Conservation (phyloP, 2,797 vertebrate species). For the Characodon lateralis region DNA sequence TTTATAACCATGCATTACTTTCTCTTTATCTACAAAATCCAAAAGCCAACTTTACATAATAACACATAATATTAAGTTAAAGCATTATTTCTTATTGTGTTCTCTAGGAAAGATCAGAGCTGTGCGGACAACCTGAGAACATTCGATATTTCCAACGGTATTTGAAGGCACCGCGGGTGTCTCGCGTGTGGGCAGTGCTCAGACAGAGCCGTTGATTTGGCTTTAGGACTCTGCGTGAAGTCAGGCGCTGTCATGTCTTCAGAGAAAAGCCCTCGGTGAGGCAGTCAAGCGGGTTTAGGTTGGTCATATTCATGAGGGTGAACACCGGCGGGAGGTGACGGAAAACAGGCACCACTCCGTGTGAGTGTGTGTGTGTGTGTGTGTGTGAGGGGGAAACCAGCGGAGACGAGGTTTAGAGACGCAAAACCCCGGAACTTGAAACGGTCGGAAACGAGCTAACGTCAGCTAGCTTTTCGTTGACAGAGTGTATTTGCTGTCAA, state of each 20-base stretch:
- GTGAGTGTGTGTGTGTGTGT: not conserved
- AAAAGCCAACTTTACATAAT: too few relatives aligned
- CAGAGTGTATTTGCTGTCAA: conserved; percentile 66
- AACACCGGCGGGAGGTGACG: conserved; percentile 47
- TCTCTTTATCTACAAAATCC: too few relatives aligned
- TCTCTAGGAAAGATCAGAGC: not conserved
- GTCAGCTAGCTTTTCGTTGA: conserved; percentile 75
- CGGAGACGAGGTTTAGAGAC: conserved; percentile 22
- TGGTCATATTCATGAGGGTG: not conserved
- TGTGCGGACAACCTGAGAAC: not conserved
- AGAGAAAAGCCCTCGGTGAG: conserved; percentile 1
- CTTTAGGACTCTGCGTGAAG: conserved; percentile 8
- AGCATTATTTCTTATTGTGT: not conserved
- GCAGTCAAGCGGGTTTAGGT: not conserved
- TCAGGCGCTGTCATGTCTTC: conserved; percentile 27
- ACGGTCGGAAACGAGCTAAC: conserved; percentile 57
- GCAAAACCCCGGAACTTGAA: conserved; percentile 69
- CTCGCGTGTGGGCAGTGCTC: conserved; percentile 28
- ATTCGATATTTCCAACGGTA: conserved; percentile 9
- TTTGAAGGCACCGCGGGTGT: conserved; percentile 26
- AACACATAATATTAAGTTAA: not conserved
- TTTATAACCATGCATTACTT: too few relatives aligned
- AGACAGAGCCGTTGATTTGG: conserved; percentile 12
- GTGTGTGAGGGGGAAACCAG: conserved; percentile 11
- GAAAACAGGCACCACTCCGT: conserved; percentile 16